Percentiles rank a stretch among this genome's conserved stretches.
Evolutionary conservation across 2,113 vertebrate species (phyloP).

Genomic region (cat (Felis catus)): DNA sequence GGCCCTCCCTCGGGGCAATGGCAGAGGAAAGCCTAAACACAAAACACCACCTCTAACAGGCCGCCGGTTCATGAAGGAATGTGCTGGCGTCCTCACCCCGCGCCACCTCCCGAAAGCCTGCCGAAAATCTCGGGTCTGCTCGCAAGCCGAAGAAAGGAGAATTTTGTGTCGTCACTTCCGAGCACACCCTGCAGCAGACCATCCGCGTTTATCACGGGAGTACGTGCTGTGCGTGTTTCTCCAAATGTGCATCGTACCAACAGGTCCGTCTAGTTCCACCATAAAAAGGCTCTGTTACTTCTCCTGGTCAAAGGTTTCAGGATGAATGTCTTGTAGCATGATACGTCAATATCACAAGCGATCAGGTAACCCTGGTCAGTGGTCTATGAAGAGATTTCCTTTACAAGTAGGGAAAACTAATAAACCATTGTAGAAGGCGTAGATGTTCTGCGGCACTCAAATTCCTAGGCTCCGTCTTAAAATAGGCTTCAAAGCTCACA

Average conservation of each 20-base stretch:
- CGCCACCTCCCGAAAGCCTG: background rate
- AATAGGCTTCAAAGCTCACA: constrained; percentile 70
- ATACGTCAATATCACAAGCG: constrained; percentile 76
- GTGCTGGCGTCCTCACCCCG: background rate
- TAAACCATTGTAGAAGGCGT: constrained; percentile 66
- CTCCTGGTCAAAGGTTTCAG: constrained; percentile 70
- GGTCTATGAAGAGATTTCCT: constrained; percentile 82
- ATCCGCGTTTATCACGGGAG: background rate
- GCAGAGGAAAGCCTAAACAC: background rate
- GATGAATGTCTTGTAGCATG: constrained; percentile 76
- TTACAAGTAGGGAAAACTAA: constrained; percentile 79
- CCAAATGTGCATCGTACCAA: background rate
- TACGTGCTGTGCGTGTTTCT: background rate
- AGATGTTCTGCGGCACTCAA: constrained; percentile 48
- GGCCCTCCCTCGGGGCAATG: background rate
- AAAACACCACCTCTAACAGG: background rate
- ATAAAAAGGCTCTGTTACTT: constrained; percentile 72
- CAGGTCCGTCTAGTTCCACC: background rate
- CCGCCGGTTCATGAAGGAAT: background rate
- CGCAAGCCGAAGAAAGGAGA: background rate
- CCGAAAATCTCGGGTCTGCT: background rate
- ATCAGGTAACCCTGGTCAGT: constrained; percentile 77
- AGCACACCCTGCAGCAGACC: background rate
- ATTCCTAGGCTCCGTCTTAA: constrained; percentile 69
- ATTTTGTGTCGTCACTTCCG: background rate